Conservation (phyloP, 2,888 invertebrate genomes). For the Orchestes rusci region DNA sequence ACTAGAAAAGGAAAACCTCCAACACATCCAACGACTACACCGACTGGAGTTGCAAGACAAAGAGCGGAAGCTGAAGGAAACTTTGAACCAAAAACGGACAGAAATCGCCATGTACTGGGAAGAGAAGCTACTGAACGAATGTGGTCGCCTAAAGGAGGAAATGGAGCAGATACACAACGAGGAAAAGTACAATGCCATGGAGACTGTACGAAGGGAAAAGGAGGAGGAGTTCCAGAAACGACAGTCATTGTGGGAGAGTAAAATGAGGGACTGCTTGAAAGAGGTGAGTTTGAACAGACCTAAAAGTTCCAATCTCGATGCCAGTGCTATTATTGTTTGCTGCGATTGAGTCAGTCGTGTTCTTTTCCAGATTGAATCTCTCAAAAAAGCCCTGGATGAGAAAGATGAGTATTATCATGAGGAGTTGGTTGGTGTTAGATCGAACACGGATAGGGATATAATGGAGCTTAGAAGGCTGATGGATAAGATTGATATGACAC, state of each 20-base stretch:
- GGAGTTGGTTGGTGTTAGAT: slow-evolving; percentile 54
- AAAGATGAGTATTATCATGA: slow-evolving; percentile 52
- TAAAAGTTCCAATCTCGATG: background rate
- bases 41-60: slow-evolving; percentile 44
- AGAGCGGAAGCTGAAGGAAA: slow-evolving; percentile 40
- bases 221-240: slow-evolving; percentile 50
- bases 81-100: slow-evolving; percentile 48
- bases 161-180: slow-evolving; percentile 55
- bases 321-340: background rate
- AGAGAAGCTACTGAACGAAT: slow-evolving; percentile 54
- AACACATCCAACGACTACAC: slow-evolving; percentile 41
- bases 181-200: slow-evolving; percentile 52
- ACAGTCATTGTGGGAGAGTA: slow-evolving; percentile 50
- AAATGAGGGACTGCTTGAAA: slow-evolving; percentile 44
- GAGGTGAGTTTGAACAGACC: slow-evolving; percentile 43
- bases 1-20: slow-evolving; percentile 42
- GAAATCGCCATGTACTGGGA: slow-evolving; percentile 58
- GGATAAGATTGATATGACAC: slow-evolving; percentile 66
- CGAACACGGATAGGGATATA: slow-evolving; percentile 61
- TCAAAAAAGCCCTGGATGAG: slow-evolving; percentile 57
- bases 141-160: slow-evolving; percentile 54
- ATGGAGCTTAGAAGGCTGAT: slow-evolving; percentile 63
- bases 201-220: slow-evolving; percentile 50
- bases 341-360: background rate
- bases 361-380: slow-evolving; percentile 52